phyloP scores from a whole-genome alignment of 2,888 invertebrate species.

The Eustalomyia histrio region DNA sequence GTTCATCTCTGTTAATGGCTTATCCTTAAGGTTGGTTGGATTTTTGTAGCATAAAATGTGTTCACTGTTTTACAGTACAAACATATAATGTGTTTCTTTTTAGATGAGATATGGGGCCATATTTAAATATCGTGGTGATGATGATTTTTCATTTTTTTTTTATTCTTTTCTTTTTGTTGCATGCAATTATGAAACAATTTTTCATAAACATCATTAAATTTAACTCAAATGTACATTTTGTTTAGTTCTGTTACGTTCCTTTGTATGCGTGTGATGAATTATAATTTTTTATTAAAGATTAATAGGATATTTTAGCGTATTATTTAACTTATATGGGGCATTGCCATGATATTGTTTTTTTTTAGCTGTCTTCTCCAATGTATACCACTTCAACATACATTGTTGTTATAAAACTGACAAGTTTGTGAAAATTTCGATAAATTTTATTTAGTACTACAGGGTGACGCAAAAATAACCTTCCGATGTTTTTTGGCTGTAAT shows the following conservation, averaged over 20 bases:
- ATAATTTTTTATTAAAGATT: constrained; percentile 32
- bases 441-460: too few species aligned
- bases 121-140: background rate
- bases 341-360: too few species aligned
- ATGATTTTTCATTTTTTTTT: constrained; percentile 29
- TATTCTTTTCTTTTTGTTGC: constrained; percentile 14
- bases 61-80: background rate
- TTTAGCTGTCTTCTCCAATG: too few species aligned
- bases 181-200: constrained; percentile 46
- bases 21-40: constrained; percentile 5
- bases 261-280: constrained; percentile 15
- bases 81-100: background rate
- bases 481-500: too few species aligned
- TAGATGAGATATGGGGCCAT: background rate
- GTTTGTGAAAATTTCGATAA: too few species aligned
- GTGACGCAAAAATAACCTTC: too few species aligned
- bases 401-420: too few species aligned
- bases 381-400: too few species aligned
- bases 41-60: constrained; percentile 14
- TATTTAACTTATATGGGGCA: background rate
- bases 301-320: constrained; percentile 7
- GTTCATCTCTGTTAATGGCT: constrained; percentile 27
- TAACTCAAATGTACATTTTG: constrained; percentile 19
- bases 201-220: constrained; percentile 48
- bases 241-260: background rate